phyloP scores from a whole-genome alignment of 1,140 invertebrate species.

The Cyrtorhinus lividipennis region DNA sequence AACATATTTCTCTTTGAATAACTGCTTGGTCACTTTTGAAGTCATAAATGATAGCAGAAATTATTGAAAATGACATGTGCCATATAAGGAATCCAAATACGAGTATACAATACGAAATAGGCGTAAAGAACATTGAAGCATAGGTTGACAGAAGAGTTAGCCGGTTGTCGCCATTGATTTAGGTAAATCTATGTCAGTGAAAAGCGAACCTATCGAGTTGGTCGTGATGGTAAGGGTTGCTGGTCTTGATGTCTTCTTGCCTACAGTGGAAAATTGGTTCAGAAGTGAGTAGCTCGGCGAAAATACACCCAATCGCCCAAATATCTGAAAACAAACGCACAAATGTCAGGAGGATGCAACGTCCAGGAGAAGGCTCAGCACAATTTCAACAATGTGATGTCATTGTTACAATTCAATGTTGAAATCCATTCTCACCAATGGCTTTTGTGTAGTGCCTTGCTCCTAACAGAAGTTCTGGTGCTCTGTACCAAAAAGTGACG shows the following conservation, averaged over 20 bases:
- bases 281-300: constrained; percentile 89
- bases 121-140: too few species aligned
- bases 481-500: constrained; percentile 99
- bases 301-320: constrained; percentile 99
- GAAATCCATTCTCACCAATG: constrained; percentile 51
- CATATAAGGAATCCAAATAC: too few species aligned
- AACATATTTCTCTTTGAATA: too few species aligned
- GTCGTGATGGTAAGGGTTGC: constrained; percentile 99
- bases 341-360: too few species aligned
- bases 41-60: too few species aligned
- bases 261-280: constrained; percentile 99
- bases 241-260: constrained; percentile 99
- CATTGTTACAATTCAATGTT: neutral
- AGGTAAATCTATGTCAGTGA: too few species aligned
- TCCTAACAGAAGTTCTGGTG: constrained; percentile 88
- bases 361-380: neutral
- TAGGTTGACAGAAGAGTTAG: too few species aligned
- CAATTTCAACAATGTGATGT: neutral
- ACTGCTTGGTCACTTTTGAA: too few species aligned
- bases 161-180: too few species aligned
- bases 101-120: too few species aligned
- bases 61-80: too few species aligned
- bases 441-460: constrained; percentile 98
- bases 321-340: constrained; percentile 70
- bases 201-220: constrained; percentile 48